These are phyloP conservation scores for Eulemur rubriventer DNA, from an alignment of 2,797 vertebrate species.

Conservation along the genomic window DNA sequence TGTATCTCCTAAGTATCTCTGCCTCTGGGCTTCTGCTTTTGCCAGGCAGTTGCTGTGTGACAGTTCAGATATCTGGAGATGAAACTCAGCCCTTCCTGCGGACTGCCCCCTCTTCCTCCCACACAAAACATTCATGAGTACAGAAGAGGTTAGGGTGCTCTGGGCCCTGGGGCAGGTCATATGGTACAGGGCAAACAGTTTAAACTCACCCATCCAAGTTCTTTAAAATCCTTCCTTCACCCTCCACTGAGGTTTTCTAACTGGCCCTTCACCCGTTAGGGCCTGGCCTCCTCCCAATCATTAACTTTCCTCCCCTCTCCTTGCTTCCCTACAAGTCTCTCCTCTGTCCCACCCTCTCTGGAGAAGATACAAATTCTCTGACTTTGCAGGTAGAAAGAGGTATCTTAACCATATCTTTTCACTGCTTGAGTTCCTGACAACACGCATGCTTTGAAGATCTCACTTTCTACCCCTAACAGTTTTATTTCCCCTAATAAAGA, in stretches of 20 bases:
- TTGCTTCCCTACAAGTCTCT: not conserved
- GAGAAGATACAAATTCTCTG: not conserved
- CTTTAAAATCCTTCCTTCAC: not conserved
- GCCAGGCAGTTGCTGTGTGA: not conserved
- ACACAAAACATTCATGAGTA: not conserved
- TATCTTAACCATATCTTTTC: not conserved
- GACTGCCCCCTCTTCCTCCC: slow-evolving; percentile 22
- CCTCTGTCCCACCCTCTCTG: not conserved
- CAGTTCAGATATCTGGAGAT: not conserved
- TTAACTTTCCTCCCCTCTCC: not conserved
- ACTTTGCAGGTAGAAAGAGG: not conserved
- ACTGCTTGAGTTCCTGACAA: not conserved
- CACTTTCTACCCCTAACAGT: not conserved
- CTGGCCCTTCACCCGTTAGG: not conserved
- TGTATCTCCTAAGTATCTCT: not conserved
- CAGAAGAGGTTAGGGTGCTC: not conserved
- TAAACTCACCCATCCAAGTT: not conserved
- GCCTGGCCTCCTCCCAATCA: not conserved
- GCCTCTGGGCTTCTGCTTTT: not conserved
- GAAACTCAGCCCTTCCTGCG: not conserved
- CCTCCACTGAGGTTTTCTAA: not conserved
- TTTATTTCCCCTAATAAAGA: not conserved
- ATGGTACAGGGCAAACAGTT: not conserved
- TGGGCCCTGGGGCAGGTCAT: not conserved
- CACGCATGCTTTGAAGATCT: not conserved